A percentile compares a stretch with the other conserved stretches of the same genome.
Evolutionary conservation across 2,797 vertebrate species (phyloP).

Genomic region (Rhabdophis nuchalis): DNA sequence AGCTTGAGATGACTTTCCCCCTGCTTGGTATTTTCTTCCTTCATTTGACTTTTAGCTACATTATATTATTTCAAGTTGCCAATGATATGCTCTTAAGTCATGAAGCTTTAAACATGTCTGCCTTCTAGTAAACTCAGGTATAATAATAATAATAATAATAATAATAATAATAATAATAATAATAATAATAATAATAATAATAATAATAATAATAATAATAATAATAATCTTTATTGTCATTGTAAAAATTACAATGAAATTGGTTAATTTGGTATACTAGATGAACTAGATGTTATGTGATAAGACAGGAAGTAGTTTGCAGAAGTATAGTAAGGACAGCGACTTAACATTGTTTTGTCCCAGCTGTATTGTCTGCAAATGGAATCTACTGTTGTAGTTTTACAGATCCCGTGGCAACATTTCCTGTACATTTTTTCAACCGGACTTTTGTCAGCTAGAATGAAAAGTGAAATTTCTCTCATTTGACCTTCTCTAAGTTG

Average conservation of each 20-base stretch:
- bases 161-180: no score
- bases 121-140: background rate
- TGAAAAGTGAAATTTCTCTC: background rate
- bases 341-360: background rate
- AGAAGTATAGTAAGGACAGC: background rate
- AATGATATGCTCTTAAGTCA: background rate
- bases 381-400: background rate
- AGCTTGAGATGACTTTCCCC: background rate
- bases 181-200: no score
- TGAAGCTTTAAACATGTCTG: background rate
- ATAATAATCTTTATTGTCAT: no score
- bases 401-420: background rate
- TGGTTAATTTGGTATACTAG: no score
- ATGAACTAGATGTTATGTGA: background rate
- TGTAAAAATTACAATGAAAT: no score
- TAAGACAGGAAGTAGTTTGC: background rate
- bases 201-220: no score
- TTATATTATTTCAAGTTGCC: background rate
- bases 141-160: no score
- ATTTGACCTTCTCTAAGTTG: background rate
- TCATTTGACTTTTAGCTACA: background rate
- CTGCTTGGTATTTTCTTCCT: background rate
- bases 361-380: background rate
- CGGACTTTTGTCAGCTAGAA: background rate
- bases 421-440: background rate